Conservation (phyloP, 2,113 vertebrate species). For the Choloepus hoffmanni region DNA sequence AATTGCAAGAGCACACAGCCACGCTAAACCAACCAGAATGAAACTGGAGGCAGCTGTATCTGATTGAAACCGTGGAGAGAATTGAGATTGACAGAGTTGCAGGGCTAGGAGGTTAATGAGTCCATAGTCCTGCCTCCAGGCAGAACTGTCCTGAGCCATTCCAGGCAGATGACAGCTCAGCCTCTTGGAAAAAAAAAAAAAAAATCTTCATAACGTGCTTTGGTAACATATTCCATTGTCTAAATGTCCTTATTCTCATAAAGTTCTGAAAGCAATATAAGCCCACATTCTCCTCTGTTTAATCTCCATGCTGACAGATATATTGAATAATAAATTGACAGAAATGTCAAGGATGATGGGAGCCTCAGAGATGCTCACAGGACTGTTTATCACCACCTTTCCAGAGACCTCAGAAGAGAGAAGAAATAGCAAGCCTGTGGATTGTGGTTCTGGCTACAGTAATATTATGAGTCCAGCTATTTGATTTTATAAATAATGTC, state of each 20-base stretch:
- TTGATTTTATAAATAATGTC: slow-evolving; percentile 26
- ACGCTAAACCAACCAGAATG: slow-evolving; percentile 43
- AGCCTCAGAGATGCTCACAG: neutral
- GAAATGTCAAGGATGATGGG: slow-evolving; percentile 52
- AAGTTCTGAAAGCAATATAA: slow-evolving; percentile 52
- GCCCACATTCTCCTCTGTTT: slow-evolving; percentile 23
- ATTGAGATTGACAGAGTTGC: slow-evolving; percentile 73
- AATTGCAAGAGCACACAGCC: slow-evolving; percentile 51
- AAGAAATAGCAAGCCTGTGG: slow-evolving; percentile 24
- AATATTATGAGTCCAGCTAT: neutral
- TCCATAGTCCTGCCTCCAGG: slow-evolving; percentile 77
- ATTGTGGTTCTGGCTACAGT: neutral
- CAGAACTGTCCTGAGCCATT: slow-evolving; percentile 75
- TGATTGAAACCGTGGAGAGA: slow-evolving; percentile 70
- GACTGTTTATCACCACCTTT: slow-evolving; percentile 12
- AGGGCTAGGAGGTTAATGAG: slow-evolving; percentile 77
- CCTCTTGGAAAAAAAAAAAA: neutral
- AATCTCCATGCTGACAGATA: slow-evolving; percentile 66
- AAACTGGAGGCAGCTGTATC: slow-evolving; percentile 57
- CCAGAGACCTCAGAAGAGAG: neutral
- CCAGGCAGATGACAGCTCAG: slow-evolving; percentile 74
- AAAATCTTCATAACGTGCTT: slow-evolving; percentile 45
- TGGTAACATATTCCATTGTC: slow-evolving; percentile 65
- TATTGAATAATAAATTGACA: slow-evolving; percentile 66
- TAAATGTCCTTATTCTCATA: slow-evolving; percentile 50